Conservation (phyloP, 2,113 vertebrate genomes). For the Gadus chalcogrammus region DNA sequence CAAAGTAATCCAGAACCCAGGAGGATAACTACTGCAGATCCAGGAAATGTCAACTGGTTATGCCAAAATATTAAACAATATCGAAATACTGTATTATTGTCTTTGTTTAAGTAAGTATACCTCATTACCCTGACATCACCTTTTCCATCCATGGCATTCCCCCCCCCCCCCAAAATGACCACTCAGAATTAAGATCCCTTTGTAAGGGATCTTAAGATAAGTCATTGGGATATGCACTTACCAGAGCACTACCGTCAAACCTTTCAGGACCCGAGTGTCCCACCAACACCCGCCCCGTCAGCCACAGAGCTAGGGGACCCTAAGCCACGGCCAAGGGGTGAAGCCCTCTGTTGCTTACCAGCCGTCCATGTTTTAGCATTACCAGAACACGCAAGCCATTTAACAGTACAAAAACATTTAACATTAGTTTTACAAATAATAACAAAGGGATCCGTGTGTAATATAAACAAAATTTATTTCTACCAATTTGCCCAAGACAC, state of each 20-base stretch:
- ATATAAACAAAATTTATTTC: conserved; percentile 83
- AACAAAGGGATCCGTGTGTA: conserved; percentile 72
- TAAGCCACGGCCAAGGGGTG: conserved; percentile 31
- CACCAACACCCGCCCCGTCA: conserved; percentile 45
- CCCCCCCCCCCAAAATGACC: conserved; percentile 6
- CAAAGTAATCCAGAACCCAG: too few species aligned
- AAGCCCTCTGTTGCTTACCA: conserved; percentile 44
- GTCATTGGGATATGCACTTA: conserved; percentile 54
- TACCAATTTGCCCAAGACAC: conserved; percentile 80
- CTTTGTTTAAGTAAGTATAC: conserved; percentile 34
- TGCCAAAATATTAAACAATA: not conserved
- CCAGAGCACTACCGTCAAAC: conserved; percentile 53
- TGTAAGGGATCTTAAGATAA: conserved; percentile 43
- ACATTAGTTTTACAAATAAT: conserved; percentile 73
- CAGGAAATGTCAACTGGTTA: too few species aligned
- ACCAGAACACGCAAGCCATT: conserved; percentile 69
- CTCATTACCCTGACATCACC: not conserved
- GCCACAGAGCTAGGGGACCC: conserved; percentile 52
- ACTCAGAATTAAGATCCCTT: conserved; percentile 25
- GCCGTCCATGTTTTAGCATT: conserved; percentile 58
- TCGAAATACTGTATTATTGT: not conserved
- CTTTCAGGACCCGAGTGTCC: conserved; percentile 34
- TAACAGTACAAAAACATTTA: conserved; percentile 70
- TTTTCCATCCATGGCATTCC: not conserved
- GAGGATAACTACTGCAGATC: too few species aligned